These are phyloP conservation scores for Boulengeromyrus knoepffleri DNA, from an alignment of 2,113 vertebrate genomes.

Conservation along the genomic window DNA sequence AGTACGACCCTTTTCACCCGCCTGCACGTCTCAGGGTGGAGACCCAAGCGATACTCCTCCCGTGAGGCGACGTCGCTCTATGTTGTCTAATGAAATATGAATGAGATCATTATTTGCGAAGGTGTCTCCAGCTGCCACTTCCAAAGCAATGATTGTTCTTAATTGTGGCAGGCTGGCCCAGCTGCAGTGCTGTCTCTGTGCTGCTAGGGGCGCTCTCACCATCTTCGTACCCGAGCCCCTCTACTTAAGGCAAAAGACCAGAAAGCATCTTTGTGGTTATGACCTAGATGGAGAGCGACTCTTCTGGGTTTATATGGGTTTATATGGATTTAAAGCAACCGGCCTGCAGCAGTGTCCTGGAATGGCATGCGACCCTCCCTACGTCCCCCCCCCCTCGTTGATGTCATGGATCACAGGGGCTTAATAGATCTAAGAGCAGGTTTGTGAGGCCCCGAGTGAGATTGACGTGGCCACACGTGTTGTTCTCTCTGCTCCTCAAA, in stretches of 20 bases:
- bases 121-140: background rate
- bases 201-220: background rate
- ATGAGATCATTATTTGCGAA: background rate
- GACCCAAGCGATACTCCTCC: background rate
- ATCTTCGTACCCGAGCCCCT: background rate
- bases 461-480: slow-evolving; percentile 71
- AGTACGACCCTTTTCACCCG: background rate
- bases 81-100: background rate
- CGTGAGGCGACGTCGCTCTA: background rate
- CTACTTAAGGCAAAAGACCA: background rate
- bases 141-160: background rate
- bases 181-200: no score
- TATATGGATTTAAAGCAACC: background rate
- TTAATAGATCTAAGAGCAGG: slow-evolving; percentile 38
- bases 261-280: background rate
- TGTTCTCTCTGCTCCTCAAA: slow-evolving; percentile 62
- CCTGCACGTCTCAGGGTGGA: background rate
- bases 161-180: background rate
- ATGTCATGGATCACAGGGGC: slow-evolving; percentile 1
- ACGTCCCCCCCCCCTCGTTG: background rate
- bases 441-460: slow-evolving; percentile 46
- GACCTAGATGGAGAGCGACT: background rate
- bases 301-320: background rate
- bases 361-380: background rate
- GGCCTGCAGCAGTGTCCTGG: background rate